Percentiles rank a stretch among this genome's conserved stretches.
phyloP scores from a whole-genome alignment of 2,113 vertebrate species.

The Tetrao urogallus region DNA sequence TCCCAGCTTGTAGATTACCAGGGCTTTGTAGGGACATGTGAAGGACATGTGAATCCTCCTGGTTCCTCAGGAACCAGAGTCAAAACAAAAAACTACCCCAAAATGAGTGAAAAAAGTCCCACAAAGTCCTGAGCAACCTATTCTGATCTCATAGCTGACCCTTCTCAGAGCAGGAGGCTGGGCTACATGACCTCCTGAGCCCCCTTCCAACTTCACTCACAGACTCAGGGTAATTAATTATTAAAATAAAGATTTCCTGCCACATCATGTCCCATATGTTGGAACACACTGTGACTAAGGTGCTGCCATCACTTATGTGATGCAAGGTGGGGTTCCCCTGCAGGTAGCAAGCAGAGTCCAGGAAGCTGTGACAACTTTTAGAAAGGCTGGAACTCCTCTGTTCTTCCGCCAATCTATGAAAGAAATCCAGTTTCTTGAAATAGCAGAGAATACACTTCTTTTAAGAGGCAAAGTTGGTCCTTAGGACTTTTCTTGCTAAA shows the following conservation, averaged over 20 bases:
- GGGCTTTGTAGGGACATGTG: neutral
- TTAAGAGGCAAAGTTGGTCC: rapidly evolving
- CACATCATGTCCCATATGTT: neutral
- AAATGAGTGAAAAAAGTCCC: neutral
- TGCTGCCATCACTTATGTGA: rapidly evolving
- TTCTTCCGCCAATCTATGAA: neutral
- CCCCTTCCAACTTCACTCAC: neutral
- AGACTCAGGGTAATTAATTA: neutral
- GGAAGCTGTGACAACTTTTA: rapidly evolving
- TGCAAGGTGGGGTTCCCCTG: neutral
- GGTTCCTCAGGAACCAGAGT: neutral
- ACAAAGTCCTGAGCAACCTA: neutral
- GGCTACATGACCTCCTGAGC: neutral
- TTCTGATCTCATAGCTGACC: neutral
- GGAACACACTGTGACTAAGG: rapidly evolving
- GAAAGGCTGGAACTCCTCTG: neutral
- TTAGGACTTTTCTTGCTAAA: neutral
- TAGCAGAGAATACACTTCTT: neutral
- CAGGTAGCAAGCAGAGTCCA: neutral
- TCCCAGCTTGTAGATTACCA: neutral
- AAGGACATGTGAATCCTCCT: neutral
- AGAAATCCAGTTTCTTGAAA: neutral
- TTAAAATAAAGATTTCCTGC: neutral
- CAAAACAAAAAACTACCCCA: neutral
- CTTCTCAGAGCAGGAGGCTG: neutral